Evolutionary conservation across 2,888 invertebrate species (phyloP).

Genomic region (Microctonus aethiopoides): DNA sequence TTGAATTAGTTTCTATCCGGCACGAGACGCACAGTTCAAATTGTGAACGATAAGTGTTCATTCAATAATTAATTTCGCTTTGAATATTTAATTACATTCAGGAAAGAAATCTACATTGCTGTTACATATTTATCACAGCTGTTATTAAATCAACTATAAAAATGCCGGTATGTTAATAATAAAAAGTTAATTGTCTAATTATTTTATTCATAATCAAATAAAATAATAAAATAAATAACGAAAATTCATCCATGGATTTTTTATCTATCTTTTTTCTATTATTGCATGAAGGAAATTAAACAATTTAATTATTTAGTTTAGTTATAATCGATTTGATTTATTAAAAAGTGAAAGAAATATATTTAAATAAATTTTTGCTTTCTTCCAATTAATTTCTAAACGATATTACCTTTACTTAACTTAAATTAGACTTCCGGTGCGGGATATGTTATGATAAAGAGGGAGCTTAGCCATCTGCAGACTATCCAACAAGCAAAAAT

Average conservation of each 20-base stretch:
- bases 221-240: no score
- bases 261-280: no score
- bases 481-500: conserved; percentile 24
- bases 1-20: conserved; percentile 61
- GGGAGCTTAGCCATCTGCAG: conserved; percentile 33
- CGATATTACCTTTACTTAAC: conserved; percentile 9
- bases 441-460: conserved; percentile 20
- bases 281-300: no score
- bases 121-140: not conserved
- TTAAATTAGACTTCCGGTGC: conserved; percentile 34
- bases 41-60: conserved; percentile 38
- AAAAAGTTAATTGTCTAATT: not conserved
- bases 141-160: conserved; percentile 42
- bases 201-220: no score
- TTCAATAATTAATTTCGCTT: conserved; percentile 10
- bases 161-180: conserved; percentile 61
- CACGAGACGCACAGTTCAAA: conserved; percentile 57
- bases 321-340: no score
- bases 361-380: not conserved
- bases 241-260: no score
- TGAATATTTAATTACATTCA: not conserved
- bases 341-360: not conserved
- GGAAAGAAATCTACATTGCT: not conserved
- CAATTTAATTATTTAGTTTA: no score
- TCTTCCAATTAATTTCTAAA: not conserved